Evolutionary conservation across 2,888 invertebrate genomes (phyloP), one percentile per base, ranked within the genome.

Genomic region (Pandemis corylana): DNA sequence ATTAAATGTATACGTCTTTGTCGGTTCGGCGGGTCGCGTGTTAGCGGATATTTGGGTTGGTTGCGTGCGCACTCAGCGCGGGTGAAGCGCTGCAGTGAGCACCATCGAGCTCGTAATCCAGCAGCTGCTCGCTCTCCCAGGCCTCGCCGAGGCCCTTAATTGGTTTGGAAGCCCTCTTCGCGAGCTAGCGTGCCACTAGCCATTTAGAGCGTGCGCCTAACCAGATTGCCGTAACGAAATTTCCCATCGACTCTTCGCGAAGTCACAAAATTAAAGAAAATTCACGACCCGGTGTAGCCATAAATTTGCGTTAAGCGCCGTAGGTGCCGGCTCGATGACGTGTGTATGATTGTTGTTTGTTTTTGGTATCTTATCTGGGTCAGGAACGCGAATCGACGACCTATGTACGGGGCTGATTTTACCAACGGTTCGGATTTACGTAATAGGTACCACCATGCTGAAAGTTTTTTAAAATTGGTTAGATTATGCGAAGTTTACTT

Each of bases 121-220:
- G 86, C 94, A 93, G 90, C 90, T 94, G 94, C 79, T 77, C 77
- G 74, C 84, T 87, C 89, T 94, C 94, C 93, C 94, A 94, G 88
- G 92, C 85, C 90, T 93, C 91, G 92, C 90, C 91, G 92, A 86
- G 91, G 85, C 87, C 92, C 92, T 92, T 94, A 94, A 94, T 94
- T 94, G 93, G 94, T 91, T 92, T 87, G 89, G 92, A 93, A 92
- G 86, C 92, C 93, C 93, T 92, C 94, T 93, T 92, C 90, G 92
- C 88, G 82, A 84, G 88, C 84, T 93, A 82, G 90, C 93, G 93
- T 93, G 94, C 89, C 84, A 81, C 78, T 82, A 81, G 83, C 90
- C 91, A 90, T 92, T 94, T 93, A 93, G 89, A 88, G 81, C 85
- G 86, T 89, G 84, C 89, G 90, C 89, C 92, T 94, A 94, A 94